phyloP scores from a whole-genome alignment of 2,113 vertebrate genomes.

The Megaceryle maxima region DNA sequence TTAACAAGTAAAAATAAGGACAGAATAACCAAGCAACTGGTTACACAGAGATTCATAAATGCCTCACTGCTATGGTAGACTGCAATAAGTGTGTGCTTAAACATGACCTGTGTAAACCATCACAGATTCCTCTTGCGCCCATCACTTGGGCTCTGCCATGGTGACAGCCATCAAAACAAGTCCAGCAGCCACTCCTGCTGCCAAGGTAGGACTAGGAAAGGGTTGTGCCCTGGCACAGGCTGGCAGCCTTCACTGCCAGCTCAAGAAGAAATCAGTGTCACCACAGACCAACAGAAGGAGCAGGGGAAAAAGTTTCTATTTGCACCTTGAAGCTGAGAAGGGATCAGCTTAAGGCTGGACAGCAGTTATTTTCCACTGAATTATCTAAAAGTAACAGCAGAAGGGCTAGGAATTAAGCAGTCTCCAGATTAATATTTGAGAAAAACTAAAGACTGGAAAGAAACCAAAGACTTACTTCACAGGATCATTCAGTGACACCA shows the following conservation, averaged over 20 bases:
- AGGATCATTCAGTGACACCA: fast-evolving
- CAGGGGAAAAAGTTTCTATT: neutral
- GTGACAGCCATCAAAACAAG: neutral
- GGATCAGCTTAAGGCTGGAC: neutral
- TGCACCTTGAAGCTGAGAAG: neutral
- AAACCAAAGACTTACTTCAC: neutral
- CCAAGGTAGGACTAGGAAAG: neutral
- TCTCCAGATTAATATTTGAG: neutral
- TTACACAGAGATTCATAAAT: neutral
- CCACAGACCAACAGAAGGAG: neutral
- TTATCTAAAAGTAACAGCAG: neutral
- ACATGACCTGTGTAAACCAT: neutral
- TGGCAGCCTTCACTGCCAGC: no score
- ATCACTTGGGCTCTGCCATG: neutral
- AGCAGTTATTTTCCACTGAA: no score
- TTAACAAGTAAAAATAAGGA: neutral
- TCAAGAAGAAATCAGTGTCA: fast-evolving
- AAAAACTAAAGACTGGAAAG: neutral
- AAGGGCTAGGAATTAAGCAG: neutral
- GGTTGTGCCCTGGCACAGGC: neutral
- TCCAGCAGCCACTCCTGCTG: neutral
- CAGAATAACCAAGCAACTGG: neutral
- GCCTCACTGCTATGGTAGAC: neutral
- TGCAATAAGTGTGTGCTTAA: neutral
- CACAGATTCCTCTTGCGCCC: neutral